Evolutionary conservation across 1,140 invertebrate genomes (phyloP), one percentile per base, ranked within the genome.

Genomic region (Procambarus virginalis): DNA sequence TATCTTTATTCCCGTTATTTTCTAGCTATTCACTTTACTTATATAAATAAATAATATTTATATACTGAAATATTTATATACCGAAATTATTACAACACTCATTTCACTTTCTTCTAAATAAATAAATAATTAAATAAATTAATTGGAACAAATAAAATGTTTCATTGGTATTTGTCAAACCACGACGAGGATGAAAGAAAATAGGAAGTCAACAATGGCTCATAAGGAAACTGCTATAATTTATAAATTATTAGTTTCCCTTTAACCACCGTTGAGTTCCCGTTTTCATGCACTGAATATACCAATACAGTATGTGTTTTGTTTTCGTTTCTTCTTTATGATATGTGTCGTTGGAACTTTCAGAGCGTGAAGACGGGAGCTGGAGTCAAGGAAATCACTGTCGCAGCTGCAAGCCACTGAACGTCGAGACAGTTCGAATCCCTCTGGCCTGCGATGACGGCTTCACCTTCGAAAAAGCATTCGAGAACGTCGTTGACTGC

Each of bases 381-480:
- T 89, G 87, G 87, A 78, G 87, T 48, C 87, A 84, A 77, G 87
- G 87, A 0, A 76, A 83, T 49, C 60, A 83, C 49, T 84, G 80
- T 48, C 68, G 60, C 45, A 89, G 80, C 79, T 89, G 87, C 46
- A 79, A 89, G 58, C 80, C 81, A 14, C 9, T 34, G 34, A 55
- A 60, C 20, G n/a, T 75, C 49, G 87, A 89, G 73, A 89, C 51
- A 17, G 12, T 89, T 8, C 64, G 73, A 45, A 89, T 89, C 70
- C 87, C 87, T 22, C 70, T 89, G 17, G 55, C 22, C 8, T 89
- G 87, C 48, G 87, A 89, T 55, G 87, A 89, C 34, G 87, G 87
- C 22, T 89, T 89, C 80, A 64, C 49, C 70, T 89, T 89, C 73
- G 70, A 89, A 22, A 89, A 89, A 48, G 17, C 10, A 17, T 89